A percentile compares a stretch with the other conserved stretches of the same genome.
Conservation (phyloP, 1,140 invertebrate species). For the Euwallacea similis region DNA sequence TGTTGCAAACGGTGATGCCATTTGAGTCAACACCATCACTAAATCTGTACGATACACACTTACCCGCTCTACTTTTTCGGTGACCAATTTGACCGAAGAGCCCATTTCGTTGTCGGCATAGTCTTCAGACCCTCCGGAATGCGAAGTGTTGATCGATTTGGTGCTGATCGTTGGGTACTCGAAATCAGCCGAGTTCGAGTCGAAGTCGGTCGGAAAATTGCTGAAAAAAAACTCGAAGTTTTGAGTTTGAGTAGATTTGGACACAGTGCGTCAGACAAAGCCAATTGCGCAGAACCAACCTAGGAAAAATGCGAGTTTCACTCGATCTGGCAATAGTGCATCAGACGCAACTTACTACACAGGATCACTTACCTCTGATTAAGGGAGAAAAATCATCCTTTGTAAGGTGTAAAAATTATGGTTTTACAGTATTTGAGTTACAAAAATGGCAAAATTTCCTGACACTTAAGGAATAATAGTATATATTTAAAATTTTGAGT, state of each 20-base stretch:
- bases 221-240: slow-evolving; percentile 1
- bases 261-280: not conserved
- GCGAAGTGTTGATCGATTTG: slow-evolving; percentile 19
- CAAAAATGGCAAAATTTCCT: slow-evolving; percentile 1
- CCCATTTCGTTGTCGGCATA: slow-evolving; percentile 45
- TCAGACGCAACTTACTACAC: no score
- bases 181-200: slow-evolving; percentile 25
- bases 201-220: not conserved
- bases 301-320: no score
- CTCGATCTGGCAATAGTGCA: no score
- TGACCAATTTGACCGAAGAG: slow-evolving; percentile 47
- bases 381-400: no score
- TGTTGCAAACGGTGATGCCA: not conserved
- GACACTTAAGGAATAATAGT: no score
- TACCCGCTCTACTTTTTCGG: slow-evolving; percentile 47
- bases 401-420: no score
- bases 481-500: no score
- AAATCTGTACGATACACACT: slow-evolving; percentile 23
- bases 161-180: slow-evolving; percentile 37
- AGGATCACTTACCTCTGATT: no score
- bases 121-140: slow-evolving; percentile 35
- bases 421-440: no score
- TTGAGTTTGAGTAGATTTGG: not conserved
- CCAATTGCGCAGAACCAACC: no score
- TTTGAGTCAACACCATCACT: not conserved